Evolutionary conservation across 2,797 vertebrate species (phyloP).

Genomic region (Cheracebus regulus): DNA sequence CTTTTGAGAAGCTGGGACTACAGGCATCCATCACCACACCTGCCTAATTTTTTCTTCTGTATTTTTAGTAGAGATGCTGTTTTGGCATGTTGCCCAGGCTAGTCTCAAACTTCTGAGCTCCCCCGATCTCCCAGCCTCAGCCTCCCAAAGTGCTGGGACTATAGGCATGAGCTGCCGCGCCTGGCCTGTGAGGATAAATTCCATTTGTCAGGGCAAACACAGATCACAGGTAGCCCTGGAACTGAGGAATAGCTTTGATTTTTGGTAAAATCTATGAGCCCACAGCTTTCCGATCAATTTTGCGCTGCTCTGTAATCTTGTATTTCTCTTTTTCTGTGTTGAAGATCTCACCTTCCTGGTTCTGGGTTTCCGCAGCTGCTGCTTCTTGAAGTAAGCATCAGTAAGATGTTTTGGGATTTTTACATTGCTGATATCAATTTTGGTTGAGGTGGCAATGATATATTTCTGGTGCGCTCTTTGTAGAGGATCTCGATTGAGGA

Average conservation of each 20-base stretch:
- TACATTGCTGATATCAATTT: neutral
- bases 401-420: neutral
- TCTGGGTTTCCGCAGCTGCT: too few relatives aligned
- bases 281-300: too few relatives aligned
- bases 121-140: fast-evolving
- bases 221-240: too few relatives aligned
- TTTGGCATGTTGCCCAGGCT: neutral
- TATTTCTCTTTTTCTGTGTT: too few relatives aligned
- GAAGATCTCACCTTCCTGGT: too few relatives aligned
- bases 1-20: neutral
- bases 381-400: too few relatives aligned
- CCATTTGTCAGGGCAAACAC: too few relatives aligned
- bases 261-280: too few relatives aligned
- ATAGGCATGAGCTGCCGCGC: fast-evolving
- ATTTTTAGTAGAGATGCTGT: neutral
- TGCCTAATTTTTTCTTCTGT: neutral
- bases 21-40: neutral
- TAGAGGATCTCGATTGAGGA: neutral
- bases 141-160: neutral
- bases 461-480: neutral
- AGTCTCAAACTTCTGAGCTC: neutral
- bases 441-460: neutral
- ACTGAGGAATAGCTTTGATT: too few relatives aligned
- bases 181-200: neutral
- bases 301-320: too few relatives aligned